phyloP scores from a whole-genome alignment of 1,140 invertebrate genomes.

The Drosophila nikananu region DNA sequence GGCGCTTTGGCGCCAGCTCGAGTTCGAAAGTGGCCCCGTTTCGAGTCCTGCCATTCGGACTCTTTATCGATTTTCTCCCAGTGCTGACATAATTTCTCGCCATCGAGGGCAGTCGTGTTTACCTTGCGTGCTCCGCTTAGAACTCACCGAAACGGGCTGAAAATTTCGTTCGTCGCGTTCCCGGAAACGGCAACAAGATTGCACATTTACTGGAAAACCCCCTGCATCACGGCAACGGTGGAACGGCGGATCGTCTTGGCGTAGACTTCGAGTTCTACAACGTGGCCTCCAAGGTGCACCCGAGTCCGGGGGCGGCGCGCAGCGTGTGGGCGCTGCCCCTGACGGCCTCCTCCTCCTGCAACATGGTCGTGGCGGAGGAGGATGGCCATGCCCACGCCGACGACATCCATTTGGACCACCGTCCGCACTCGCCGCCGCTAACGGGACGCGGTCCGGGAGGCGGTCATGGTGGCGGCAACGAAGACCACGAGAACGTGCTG shows the following conservation, averaged over 20 bases:
- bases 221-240: conserved; percentile 77
- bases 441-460: conserved; percentile 37
- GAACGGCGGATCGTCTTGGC: conserved; percentile 76
- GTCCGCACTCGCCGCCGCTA: conserved; percentile 73
- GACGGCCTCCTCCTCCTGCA: conserved; percentile 87
- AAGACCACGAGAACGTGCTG: conserved; percentile 80
- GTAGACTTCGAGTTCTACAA: conserved; percentile 83
- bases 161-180: conserved; percentile 20
- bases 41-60: conserved; percentile 58
- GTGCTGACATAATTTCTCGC: conserved; percentile 74
- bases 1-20: conserved; percentile 57
- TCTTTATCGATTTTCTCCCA: conserved; percentile 69
- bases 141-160: neutral
- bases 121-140: conserved; percentile 19
- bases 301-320: conserved; percentile 93
- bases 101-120: conserved; percentile 38
- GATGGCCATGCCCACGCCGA: conserved; percentile 85
- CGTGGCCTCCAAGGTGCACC: conserved; percentile 87
- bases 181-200: conserved; percentile 76
- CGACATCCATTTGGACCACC: conserved; percentile 83
- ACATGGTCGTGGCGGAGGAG: conserved; percentile 90
- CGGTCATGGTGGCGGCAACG: conserved; percentile 39
- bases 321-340: conserved; percentile 93
- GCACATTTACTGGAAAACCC: conserved; percentile 83
- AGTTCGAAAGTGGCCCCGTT: conserved; percentile 53